These are phyloP conservation scores for Cyrtonyx montezumae DNA, from an alignment of 2,113 vertebrate genomes.

Conservation along the genomic window DNA sequence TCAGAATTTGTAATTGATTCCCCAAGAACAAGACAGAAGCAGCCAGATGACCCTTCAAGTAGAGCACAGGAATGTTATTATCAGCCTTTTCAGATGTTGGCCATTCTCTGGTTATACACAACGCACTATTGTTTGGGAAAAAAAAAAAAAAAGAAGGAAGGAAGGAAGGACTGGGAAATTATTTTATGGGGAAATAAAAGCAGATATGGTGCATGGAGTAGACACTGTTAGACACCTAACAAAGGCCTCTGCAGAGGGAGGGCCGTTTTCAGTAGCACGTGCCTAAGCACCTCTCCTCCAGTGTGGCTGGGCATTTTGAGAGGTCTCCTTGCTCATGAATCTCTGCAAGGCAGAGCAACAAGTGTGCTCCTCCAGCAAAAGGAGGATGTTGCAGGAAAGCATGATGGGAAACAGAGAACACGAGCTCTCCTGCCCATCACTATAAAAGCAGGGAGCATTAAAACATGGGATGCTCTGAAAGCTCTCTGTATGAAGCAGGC, in stretches of 20 bases:
- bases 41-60: neutral
- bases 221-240: neutral
- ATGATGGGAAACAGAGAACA: fast-evolving
- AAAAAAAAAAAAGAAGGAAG: neutral
- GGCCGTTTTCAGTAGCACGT: neutral
- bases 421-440: fast-evolving
- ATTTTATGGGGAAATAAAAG: neutral
- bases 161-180: neutral
- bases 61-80: neutral
- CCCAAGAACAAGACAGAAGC: neutral
- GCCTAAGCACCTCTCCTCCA: neutral
- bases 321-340: neutral
- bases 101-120: neutral
- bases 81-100: neutral
- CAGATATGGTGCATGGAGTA: neutral
- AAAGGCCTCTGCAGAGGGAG: neutral
- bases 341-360: neutral
- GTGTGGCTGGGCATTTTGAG: neutral
- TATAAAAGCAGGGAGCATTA: neutral
- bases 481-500: fast-evolving
- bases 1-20: neutral
- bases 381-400: neutral
- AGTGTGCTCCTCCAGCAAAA: neutral
- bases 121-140: neutral
- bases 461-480: neutral